phyloP scores from a whole-genome alignment of 1,140 invertebrate species.

The Aradophagus sp. region DNA sequence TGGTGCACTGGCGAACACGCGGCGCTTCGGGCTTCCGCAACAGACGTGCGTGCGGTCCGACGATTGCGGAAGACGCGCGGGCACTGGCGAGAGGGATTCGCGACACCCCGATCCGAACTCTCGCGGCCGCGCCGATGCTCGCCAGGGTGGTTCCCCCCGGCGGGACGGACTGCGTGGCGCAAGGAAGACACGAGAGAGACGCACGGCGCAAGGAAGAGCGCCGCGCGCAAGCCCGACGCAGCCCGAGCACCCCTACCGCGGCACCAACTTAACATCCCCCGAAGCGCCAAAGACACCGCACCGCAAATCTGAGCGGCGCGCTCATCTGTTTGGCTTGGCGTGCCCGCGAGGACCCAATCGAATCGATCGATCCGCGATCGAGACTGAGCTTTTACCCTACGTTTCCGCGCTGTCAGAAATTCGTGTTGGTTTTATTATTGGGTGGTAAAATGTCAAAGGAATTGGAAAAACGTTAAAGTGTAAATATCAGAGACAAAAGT shows the following conservation, averaged over 20 bases:
- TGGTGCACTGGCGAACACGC: constrained; percentile 53
- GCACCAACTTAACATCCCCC: constrained; percentile 59
- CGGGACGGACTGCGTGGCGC: constrained; percentile 55
- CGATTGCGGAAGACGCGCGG: constrained; percentile 74
- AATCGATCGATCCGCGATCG: too few species aligned
- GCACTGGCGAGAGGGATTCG: constrained; percentile 68
- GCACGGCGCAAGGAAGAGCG: constrained; percentile 41
- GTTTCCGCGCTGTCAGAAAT: too few species aligned
- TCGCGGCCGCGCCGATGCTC: constrained; percentile 39
- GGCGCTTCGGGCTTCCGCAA: constrained; percentile 50
- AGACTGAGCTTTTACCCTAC: too few species aligned
- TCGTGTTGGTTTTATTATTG: too few species aligned
- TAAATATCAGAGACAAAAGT: too few species aligned
- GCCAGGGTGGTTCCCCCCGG: constrained; percentile 55
- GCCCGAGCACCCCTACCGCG: constrained; percentile 38
- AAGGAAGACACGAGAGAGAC: constrained; percentile 56
- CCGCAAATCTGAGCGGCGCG: constrained; percentile 59
- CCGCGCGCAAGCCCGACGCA: constrained; percentile 43
- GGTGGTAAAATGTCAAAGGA: too few species aligned
- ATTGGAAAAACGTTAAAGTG: too few species aligned
- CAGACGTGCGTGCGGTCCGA: constrained; percentile 68
- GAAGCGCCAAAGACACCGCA: constrained; percentile 61
- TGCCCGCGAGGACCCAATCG: too few species aligned
- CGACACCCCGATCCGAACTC: constrained; percentile 62
- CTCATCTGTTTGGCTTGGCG: constrained; percentile 66